Evolutionary conservation across 1,140 invertebrate species (phyloP).

Genomic region (Sinella curviseta): DNA sequence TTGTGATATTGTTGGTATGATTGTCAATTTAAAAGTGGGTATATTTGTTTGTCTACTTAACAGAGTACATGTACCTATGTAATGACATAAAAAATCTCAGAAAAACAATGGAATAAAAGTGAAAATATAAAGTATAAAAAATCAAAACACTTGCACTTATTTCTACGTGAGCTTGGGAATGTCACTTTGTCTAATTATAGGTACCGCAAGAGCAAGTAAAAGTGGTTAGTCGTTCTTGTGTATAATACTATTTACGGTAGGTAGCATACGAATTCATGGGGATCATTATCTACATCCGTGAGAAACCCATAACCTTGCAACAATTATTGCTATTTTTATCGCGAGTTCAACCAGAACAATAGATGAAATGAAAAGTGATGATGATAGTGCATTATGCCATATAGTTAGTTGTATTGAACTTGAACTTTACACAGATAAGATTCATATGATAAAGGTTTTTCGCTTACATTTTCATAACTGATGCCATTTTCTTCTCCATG

Average conservation of each 20-base stretch:
- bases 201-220: no score
- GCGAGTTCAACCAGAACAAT: no score
- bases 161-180: no score
- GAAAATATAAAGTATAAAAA: not conserved
- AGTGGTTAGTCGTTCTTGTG: not conserved
- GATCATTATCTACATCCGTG: not conserved
- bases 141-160: not conserved
- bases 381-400: not conserved
- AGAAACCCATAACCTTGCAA: no score
- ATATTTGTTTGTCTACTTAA: no score
- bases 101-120: slow-evolving; percentile 14
- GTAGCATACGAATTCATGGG: no score
- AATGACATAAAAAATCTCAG: not conserved
- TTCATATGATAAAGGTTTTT: not conserved
- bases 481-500: slow-evolving; percentile 77
- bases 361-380: not conserved
- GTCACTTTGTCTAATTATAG: no score
- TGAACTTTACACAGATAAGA: not conserved
- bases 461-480: slow-evolving; percentile 69
- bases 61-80: no score
- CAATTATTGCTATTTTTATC: slow-evolving; percentile 7
- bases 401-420: not conserved
- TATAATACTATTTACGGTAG: not conserved
- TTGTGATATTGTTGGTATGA: no score
- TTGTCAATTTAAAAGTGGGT: no score